These are phyloP conservation scores for Alca torda DNA, from an alignment of 2,797 vertebrate species.

Conservation along the genomic window DNA sequence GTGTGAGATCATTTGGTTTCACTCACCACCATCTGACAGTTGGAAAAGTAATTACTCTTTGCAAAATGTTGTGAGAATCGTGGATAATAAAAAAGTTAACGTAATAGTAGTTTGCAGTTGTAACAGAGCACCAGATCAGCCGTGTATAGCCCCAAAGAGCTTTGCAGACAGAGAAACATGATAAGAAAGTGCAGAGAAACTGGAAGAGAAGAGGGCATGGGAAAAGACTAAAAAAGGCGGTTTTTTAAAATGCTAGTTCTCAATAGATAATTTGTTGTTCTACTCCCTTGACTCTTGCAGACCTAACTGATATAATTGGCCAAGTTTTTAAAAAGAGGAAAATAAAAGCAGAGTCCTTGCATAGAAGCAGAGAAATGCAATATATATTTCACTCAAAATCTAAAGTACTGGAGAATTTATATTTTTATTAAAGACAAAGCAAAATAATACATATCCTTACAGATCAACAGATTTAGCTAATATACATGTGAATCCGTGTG, in stretches of 20 bases:
- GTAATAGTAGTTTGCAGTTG: not conserved
- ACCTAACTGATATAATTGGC: not conserved
- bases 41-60: conserved; percentile 1
- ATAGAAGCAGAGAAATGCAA: not conserved
- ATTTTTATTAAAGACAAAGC: not conserved
- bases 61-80: not conserved
- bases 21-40: not conserved
- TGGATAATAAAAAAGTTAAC: conserved; percentile 11
- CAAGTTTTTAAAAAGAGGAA: not conserved
- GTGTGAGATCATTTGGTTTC: not conserved
- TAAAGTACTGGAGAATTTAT: not conserved
- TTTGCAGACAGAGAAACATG: not conserved
- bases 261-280: not conserved
- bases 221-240: not conserved
- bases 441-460: not conserved
- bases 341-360: not conserved
- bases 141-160: not conserved
- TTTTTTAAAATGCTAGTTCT: not conserved
- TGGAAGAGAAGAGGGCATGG: not conserved
- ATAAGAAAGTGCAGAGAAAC: not conserved
- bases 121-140: not conserved
- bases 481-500: not conserved
- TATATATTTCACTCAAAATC: not conserved
- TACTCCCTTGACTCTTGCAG: not conserved
- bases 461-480: not conserved